Evolutionary conservation across 1,140 invertebrate species (phyloP), one percentile per base, ranked within the genome.

Genomic region (Mercenaria mercenaria): DNA sequence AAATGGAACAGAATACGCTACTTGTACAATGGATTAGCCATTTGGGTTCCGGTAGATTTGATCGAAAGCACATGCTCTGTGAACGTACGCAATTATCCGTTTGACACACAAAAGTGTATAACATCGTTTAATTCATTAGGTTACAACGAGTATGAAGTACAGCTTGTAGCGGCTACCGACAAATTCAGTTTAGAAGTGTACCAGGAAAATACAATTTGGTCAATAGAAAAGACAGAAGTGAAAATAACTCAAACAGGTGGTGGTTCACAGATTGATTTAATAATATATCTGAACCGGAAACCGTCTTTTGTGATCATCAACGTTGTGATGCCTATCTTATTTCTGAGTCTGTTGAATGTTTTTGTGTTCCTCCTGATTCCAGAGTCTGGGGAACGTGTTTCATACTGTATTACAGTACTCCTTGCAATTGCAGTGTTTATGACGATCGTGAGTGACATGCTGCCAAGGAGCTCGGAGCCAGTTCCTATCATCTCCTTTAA

Each of bases 351-450:
- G 15, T 93, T 97, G 15, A 96, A 96, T 23, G 94, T 97, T 15
- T 93, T 97, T 4, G 96, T 97, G 20, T 97, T 97, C 94, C 96
- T 96, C 91, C 94, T 97, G 61, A 96, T 97, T 15, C 96, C 97
- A 0, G 97, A 97, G 89, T 96, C 96, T 20, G 97, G 97, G 0
- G 97, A 97, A 91, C 96, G 97, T 90, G 96, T 97, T 64, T 96
- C 96, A 8, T 95, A 97, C 29, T 96, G 96, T 34, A 94, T 97
- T 37, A 97, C 97, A 20, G 96, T 97, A 3, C 94, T 97, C 0
- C 93, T 97, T 20, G 96, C 97, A 10, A 96, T 97, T 91, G 96
- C 96, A 74, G 96, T 97, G 32, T 97, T 97, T 93, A 96, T 97
- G 95, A 93, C 97, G 69, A 96, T 96, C 80, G 96, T 97, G 43